Conservation (phyloP, 2,113 vertebrate species). For the Pungitius pungitius region DNA sequence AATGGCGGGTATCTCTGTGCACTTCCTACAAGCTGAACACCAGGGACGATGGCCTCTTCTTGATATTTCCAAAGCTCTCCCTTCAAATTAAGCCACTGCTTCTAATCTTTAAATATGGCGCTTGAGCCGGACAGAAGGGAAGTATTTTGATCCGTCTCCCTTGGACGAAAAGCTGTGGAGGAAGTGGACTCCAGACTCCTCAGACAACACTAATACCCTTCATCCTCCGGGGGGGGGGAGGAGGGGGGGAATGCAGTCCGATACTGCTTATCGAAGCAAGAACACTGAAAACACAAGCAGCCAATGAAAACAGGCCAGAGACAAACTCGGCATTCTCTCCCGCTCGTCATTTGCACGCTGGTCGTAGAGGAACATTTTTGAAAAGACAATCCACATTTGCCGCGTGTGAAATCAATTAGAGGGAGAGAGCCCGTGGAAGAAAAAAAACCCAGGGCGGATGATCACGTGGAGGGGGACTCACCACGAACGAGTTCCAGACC, state of each 20-base stretch:
- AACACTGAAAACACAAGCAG: conserved; percentile 67
- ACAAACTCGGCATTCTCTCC: conserved; percentile 56
- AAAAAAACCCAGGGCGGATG: conserved; percentile 38
- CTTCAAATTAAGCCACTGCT: conserved; percentile 70
- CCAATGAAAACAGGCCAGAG: conserved; percentile 68
- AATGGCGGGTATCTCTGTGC: conserved; percentile 65
- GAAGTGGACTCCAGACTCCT: conserved; percentile 71
- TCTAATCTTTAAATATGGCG: conserved; percentile 72
- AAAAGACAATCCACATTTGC: conserved; percentile 58
- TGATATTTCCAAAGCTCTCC: conserved; percentile 72
- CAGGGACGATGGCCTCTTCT: conserved; percentile 73
- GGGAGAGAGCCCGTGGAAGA: conserved; percentile 50
- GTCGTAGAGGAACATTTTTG: conserved; percentile 36
- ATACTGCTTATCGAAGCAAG: conserved; percentile 75
- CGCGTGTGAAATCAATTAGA: conserved; percentile 77
- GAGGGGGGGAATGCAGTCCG: conserved; percentile 58
- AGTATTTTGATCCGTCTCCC: conserved; percentile 59
- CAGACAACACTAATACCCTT: conserved; percentile 75
- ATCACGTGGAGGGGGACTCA: conserved; percentile 15
- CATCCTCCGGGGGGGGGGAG: conserved; percentile 54
- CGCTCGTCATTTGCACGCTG: conserved; percentile 52
- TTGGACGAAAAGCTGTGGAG: conserved; percentile 48
- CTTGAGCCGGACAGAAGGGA: conserved; percentile 59
- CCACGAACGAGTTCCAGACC: conserved; percentile 5
- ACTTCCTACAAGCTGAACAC: conserved; percentile 72